Conservation (phyloP, 2,888 invertebrate genomes). For the Phyllotreta cruciferae region DNA sequence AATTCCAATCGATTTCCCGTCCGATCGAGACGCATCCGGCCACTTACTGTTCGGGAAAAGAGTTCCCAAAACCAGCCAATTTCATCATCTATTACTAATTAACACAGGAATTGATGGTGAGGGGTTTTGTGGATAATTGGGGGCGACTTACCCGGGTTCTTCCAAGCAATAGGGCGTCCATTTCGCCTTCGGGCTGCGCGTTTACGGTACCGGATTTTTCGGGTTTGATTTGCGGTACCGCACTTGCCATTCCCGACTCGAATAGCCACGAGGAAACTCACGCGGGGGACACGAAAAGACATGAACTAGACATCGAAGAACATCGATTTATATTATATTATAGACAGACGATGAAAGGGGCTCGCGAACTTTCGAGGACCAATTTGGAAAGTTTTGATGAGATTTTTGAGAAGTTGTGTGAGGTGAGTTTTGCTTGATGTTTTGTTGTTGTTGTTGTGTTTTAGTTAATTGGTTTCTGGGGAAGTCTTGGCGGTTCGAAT, state of each 20-base stretch:
- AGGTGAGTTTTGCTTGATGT: not conserved
- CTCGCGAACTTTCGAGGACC: conserved; percentile 27
- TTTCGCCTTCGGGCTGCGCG: conserved; percentile 72
- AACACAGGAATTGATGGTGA: not conserved
- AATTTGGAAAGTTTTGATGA: conserved; percentile 22
- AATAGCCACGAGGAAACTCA: conserved; percentile 10
- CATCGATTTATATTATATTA: conserved; percentile 25
- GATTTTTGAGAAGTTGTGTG: not conserved
- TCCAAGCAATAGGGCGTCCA: conserved; percentile 80
- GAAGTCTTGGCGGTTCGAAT: conserved; percentile 1
- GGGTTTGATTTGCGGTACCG: conserved; percentile 62
- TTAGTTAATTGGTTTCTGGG: conserved; percentile 11
- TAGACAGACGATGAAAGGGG: conserved; percentile 7
- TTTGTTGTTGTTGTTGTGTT: no score
- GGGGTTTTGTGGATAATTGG: not conserved
- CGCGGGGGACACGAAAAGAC: conserved; percentile 6
- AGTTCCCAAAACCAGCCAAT: no score
- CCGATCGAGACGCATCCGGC: no score
- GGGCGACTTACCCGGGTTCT: conserved; percentile 77
- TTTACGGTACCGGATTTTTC: conserved; percentile 64
- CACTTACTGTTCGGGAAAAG: no score
- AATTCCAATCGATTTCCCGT: no score
- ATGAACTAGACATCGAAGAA: conserved; percentile 21
- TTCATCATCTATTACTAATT: no score
- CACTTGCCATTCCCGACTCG: conserved; percentile 51